Conservation (phyloP, 1,140 invertebrate genomes). For the Trichonephila clavipes region DNA sequence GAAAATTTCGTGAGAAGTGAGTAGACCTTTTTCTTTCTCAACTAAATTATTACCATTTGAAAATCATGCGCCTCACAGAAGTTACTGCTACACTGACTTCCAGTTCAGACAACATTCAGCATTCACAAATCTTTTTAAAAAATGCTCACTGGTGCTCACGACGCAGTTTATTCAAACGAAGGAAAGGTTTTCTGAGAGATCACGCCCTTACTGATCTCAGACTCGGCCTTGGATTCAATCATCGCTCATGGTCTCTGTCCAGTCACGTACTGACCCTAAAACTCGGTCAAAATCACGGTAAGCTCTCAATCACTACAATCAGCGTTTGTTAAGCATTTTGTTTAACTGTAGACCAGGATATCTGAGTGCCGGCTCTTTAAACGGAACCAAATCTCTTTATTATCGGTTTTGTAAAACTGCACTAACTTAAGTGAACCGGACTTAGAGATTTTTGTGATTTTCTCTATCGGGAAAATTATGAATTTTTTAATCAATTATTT, state of each 20-base stretch:
- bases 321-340: constrained; percentile 60
- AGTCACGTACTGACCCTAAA: constrained; percentile 68
- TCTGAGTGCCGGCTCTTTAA: constrained; percentile 22
- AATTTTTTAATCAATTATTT: too few relatives aligned
- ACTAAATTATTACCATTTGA: neutral
- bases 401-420: neutral
- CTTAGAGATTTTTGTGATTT: neutral
- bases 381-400: constrained; percentile 52
- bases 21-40: neutral
- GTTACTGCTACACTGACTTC: constrained; percentile 4
- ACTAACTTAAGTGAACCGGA: neutral
- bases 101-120: neutral
- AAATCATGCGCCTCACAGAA: constrained; percentile 1
- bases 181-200: constrained; percentile 59
- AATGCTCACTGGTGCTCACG: constrained; percentile 47
- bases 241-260: constrained; percentile 51
- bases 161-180: constrained; percentile 60
- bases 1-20: neutral
- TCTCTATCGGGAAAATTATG: too few relatives aligned
- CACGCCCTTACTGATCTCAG: constrained; percentile 66
- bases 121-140: constrained; percentile 21
- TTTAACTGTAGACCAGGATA: constrained; percentile 65
- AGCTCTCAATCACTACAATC: constrained; percentile 71
- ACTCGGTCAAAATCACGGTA: constrained; percentile 71
- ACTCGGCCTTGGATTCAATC: constrained; percentile 72